Evolutionary conservation across 2,888 invertebrate genomes (phyloP).

Genomic region (Epiblema foenella): DNA sequence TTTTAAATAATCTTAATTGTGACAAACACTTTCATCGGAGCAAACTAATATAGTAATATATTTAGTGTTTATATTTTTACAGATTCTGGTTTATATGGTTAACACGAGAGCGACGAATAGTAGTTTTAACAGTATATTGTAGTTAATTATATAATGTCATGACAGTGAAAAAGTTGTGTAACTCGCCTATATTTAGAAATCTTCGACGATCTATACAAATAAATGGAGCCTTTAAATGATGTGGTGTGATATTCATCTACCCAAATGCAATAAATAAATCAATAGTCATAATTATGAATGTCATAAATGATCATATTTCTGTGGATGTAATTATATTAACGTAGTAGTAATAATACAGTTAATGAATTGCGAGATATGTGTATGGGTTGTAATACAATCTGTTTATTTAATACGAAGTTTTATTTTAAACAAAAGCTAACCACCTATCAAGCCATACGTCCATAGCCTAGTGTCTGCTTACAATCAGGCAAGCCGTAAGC

Average conservation of each 20-base stretch:
- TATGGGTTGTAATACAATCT: constrained; percentile 57
- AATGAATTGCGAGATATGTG: constrained; percentile 46
- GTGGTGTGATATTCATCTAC: background rate
- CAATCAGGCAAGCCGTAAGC: no score
- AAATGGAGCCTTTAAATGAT: constrained; percentile 5
- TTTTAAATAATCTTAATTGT: constrained; percentile 18
- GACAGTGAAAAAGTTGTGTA: background rate
- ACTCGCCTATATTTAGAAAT: background rate
- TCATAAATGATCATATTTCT: constrained; percentile 32
- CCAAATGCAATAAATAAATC: constrained; percentile 36
- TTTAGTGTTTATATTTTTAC: constrained; percentile 34
- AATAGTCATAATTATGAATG: constrained; percentile 36
- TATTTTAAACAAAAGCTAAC: constrained; percentile 34
- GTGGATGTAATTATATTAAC: constrained; percentile 40
- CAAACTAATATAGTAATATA: constrained; percentile 27
- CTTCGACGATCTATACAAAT: background rate
- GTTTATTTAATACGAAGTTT: constrained; percentile 51
- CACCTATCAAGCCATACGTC: no score
- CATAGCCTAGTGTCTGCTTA: no score
- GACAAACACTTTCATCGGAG: constrained; percentile 12
- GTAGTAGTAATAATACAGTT: constrained; percentile 42
- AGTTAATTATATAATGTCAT: constrained; percentile 12
- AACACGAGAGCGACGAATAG: background rate
- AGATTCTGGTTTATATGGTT: constrained; percentile 11
- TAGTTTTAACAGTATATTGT: constrained; percentile 16